These are phyloP conservation scores for Clivina fossor DNA, from an alignment of 2,888 invertebrate species.

Conservation along the genomic window DNA sequence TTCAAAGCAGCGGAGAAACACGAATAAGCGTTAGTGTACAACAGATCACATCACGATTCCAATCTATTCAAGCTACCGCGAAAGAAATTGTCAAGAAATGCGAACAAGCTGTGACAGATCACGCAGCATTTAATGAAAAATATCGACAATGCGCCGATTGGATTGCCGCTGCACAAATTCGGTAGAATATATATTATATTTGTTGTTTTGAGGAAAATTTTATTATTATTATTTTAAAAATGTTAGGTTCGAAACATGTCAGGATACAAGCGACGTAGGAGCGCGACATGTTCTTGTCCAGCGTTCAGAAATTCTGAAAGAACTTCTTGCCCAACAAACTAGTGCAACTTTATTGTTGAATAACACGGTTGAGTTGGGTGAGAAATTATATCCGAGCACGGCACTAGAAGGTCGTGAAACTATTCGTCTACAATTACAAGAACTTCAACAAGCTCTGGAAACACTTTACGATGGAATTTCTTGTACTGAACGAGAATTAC, in stretches of 20 bases:
- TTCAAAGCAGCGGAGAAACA: constrained; percentile 82
- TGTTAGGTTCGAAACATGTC: constrained; percentile 65
- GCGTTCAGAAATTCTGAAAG: constrained; percentile 71
- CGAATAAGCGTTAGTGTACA: constrained; percentile 86
- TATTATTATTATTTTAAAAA: constrained; percentile 41
- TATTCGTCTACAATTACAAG: constrained; percentile 79
- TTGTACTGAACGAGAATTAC: constrained; percentile 77
- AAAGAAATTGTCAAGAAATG: constrained; percentile 91
- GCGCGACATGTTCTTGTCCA: constrained; percentile 70
- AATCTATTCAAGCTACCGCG: constrained; percentile 84
- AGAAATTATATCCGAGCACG: constrained; percentile 83
- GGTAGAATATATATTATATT: constrained; percentile 53
- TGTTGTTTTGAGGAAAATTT: constrained; percentile 34
- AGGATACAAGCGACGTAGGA: constrained; percentile 62
- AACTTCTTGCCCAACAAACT: constrained; percentile 73
- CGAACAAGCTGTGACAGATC: constrained; percentile 83
- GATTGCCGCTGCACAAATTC: constrained; percentile 73
- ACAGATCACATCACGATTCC: constrained; percentile 86
- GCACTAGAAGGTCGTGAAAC: constrained; percentile 85
- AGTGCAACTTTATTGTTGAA: constrained; percentile 76
- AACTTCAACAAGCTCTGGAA: constrained; percentile 81
- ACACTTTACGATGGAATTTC: constrained; percentile 76
- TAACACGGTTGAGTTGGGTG: constrained; percentile 82
- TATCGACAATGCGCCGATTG: constrained; percentile 82
- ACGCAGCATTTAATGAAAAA: constrained; percentile 76